Evolutionary conservation across 2,797 vertebrate genomes (phyloP).

Genomic region (Sylvia borin): DNA sequence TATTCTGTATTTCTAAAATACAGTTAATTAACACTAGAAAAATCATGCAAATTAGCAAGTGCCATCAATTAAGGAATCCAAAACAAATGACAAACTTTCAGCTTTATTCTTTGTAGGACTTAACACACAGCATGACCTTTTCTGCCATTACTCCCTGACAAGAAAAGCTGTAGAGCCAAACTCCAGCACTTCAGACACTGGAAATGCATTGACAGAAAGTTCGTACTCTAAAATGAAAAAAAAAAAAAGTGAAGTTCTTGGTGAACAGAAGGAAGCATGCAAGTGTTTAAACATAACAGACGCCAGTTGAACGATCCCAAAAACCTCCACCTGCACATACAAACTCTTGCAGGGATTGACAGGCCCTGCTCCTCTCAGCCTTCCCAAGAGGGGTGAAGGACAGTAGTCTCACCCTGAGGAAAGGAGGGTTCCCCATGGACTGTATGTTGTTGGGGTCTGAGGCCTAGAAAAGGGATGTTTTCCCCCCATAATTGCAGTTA

Average conservation of each 20-base stretch:
- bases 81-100: neutral
- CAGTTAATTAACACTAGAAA: neutral
- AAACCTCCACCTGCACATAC: neutral
- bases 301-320: neutral
- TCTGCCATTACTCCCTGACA: neutral
- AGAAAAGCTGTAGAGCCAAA: neutral
- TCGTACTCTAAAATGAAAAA: neutral
- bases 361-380: neutral
- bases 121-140: neutral
- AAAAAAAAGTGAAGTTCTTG: neutral
- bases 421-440: neutral
- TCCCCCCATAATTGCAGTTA: neutral
- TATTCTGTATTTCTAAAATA: neutral
- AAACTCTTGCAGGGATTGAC: neutral
- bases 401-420: neutral
- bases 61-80: neutral
- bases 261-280: neutral
- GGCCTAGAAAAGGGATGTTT: neutral
- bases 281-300: neutral
- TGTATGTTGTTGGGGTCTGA: accelerated
- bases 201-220: neutral
- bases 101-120: neutral
- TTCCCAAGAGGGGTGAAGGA: neutral
- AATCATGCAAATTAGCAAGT: neutral
- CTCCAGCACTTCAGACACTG: neutral